Percentiles rank a stretch among this genome's conserved stretches.
phyloP scores from a whole-genome alignment of 2,113 vertebrate species.

The Xenopus borealis region DNA sequence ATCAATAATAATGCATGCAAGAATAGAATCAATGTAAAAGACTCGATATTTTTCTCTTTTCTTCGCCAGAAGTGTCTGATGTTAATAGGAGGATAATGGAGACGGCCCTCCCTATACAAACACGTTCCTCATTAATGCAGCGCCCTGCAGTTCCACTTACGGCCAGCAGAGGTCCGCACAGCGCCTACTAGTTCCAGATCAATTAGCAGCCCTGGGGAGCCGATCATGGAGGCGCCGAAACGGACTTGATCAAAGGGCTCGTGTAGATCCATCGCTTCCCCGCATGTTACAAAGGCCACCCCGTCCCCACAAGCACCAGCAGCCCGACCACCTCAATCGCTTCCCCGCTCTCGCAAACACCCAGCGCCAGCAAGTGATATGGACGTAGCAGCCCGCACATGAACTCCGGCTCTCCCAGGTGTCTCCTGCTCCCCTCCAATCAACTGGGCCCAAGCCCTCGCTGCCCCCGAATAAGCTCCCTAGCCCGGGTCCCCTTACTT shows the following conservation, averaged over 20 bases:
- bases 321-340: not conserved
- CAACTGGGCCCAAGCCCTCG: not conserved
- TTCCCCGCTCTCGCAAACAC: not conserved
- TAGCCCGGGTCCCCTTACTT: slow-evolving; percentile 57
- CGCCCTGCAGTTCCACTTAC: slow-evolving; percentile 52
- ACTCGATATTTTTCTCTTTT: too few species aligned
- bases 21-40: too few species aligned
- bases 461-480: slow-evolving; percentile 41
- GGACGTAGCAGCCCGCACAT: not conserved
- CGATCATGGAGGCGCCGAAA: slow-evolving; percentile 81
- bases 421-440: slow-evolving; percentile 18
- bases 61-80: too few species aligned
- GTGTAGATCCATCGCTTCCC: slow-evolving; percentile 21
- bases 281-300: slow-evolving; percentile 32
- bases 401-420: slow-evolving; percentile 13
- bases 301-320: not conserved
- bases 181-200: slow-evolving; percentile 72
- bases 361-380: not conserved
- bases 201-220: slow-evolving; percentile 81
- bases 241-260: slow-evolving; percentile 44
- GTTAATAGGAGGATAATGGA: not conserved
- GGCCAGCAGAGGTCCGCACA: slow-evolving; percentile 75
- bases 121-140: slow-evolving; percentile 43
- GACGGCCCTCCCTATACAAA: slow-evolving; percentile 34
- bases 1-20: too few species aligned